These are phyloP conservation scores for Chloropsis cyanopogon DNA, from an alignment of 2,113 vertebrate species.

Conservation along the genomic window DNA sequence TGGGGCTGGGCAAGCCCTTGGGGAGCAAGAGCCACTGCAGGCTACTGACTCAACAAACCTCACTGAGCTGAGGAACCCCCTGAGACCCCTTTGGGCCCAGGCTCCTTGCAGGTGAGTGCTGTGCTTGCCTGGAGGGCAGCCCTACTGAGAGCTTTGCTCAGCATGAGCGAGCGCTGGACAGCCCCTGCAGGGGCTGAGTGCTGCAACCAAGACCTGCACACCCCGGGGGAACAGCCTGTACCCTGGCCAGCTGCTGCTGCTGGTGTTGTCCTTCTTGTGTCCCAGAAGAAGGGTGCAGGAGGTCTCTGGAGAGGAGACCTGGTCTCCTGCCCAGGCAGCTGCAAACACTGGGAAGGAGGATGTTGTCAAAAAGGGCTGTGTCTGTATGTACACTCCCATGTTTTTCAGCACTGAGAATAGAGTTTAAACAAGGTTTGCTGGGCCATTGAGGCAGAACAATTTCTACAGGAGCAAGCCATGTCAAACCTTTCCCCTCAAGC, in stretches of 20 bases:
- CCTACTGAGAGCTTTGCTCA: background rate
- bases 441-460: accelerated
- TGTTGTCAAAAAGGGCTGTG: background rate
- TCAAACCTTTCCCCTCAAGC: background rate
- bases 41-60: background rate
- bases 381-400: accelerated
- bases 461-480: background rate
- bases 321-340: background rate
- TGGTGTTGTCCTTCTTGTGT: background rate
- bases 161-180: accelerated
- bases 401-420: background rate
- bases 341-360: background rate
- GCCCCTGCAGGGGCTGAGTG: background rate
- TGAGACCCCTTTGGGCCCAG: background rate
- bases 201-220: background rate
- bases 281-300: background rate
- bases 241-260: background rate
- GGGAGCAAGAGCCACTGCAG: background rate
- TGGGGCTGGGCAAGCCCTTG: background rate
- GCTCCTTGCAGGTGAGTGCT: background rate
- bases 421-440: background rate
- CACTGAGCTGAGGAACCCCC: background rate
- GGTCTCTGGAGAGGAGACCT: background rate
- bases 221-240: accelerated
- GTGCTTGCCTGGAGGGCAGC: background rate